Evolutionary conservation across 1,140 invertebrate species (phyloP).

Genomic region (Glomeris maerens): DNA sequence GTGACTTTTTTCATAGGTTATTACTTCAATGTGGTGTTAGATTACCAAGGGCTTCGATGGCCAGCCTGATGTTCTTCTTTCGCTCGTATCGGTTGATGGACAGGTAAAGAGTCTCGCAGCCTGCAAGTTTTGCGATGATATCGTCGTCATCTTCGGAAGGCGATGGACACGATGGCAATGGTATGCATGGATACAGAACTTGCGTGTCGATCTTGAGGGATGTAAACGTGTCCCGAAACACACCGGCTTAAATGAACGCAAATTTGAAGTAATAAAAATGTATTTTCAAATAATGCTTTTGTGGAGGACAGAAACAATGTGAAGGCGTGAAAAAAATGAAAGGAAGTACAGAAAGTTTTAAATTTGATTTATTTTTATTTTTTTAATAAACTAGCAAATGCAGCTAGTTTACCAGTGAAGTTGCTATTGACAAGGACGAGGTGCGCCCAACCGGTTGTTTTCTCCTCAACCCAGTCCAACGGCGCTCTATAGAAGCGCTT

Average conservation of each 20-base stretch:
- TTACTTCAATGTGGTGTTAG: conserved; percentile 14
- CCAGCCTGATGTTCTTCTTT: conserved; percentile 84
- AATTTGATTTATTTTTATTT: no score
- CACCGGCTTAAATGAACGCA: conserved; percentile 37
- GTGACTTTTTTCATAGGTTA: conserved; percentile 7
- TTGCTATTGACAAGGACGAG: conserved; percentile 87
- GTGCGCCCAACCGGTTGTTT: conserved; percentile 67
- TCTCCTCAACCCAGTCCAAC: conserved; percentile 82
- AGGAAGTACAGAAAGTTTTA: no score
- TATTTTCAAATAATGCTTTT: no score
- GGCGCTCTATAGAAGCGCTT: conserved; percentile 75
- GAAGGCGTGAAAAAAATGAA: no score
- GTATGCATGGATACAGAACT: conserved; percentile 89
- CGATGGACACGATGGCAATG: conserved; percentile 17
- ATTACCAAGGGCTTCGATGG: conserved; percentile 60
- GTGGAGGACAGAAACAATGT: no score
- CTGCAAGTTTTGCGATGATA: conserved; percentile 7
- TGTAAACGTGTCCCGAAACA: conserved; percentile 73
- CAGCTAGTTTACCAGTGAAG: conserved; percentile 55
- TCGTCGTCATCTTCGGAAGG: conserved; percentile 25
- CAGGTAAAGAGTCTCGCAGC: conserved; percentile 46
- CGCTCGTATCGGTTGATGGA: conserved; percentile 96
- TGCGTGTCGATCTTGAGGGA: conserved; percentile 49
- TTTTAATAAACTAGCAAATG: no score
- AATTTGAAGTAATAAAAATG: neutral